These are phyloP conservation scores for Leucoma salicis DNA, from an alignment of 2,888 invertebrate genomes.

Conservation along the genomic window DNA sequence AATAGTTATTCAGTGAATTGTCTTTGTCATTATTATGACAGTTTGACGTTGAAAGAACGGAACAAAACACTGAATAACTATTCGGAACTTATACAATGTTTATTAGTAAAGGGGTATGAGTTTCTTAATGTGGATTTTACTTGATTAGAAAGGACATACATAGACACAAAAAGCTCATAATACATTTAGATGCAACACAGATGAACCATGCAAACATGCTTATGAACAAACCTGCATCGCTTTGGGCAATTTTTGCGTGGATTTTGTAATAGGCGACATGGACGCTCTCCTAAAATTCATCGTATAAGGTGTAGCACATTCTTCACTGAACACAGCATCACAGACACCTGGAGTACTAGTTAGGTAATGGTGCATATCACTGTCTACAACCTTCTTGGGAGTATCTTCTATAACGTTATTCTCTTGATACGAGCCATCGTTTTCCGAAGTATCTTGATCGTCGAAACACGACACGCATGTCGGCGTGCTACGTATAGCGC, in stretches of 20 bases:
- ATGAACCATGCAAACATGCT: conserved; percentile 29
- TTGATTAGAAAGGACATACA: not conserved
- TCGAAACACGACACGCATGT: conserved; percentile 73
- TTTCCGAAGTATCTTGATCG: conserved; percentile 62
- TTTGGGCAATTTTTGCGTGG: conserved; percentile 92
- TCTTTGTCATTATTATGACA: too few species aligned
- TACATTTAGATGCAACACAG: conserved; percentile 18
- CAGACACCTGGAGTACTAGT: conserved; percentile 73
- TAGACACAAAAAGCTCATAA: conserved; percentile 1
- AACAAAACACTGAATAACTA: too few species aligned
- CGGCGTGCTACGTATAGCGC: conserved; percentile 56
- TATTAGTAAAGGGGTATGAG: too few species aligned
- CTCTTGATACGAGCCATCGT: conserved; percentile 37
- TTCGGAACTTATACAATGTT: too few species aligned
- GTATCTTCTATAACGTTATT: conserved; percentile 40
- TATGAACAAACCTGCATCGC: conserved; percentile 90
- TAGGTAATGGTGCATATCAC: conserved; percentile 55
- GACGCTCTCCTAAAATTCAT: conserved; percentile 85
- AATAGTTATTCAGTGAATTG: too few species aligned
- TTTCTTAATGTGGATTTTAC: too few species aligned
- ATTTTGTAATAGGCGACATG: conserved; percentile 94
- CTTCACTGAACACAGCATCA: conserved; percentile 54
- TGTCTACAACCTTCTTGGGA: conserved; percentile 49
- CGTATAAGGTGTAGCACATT: conserved; percentile 65
- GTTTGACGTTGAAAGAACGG: too few species aligned